A percentile compares a stretch with the other conserved stretches of the same genome.
phyloP scores from a whole-genome alignment of 2,797 vertebrate species.

The Thaleichthys pacificus region DNA sequence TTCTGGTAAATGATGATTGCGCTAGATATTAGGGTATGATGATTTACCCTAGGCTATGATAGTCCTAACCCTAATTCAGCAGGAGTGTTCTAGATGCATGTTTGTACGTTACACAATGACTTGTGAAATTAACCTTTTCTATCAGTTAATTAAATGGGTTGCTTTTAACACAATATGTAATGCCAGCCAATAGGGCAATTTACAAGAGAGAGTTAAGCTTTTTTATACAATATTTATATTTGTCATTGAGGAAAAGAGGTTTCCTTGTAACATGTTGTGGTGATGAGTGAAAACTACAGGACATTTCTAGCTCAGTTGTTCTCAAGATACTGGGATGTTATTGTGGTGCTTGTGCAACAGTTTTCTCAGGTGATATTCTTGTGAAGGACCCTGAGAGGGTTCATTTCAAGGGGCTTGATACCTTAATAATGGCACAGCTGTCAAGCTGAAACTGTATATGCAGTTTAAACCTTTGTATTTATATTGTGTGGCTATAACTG shows the following conservation, averaged over 20 bases:
- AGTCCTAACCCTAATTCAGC: too few relatives aligned
- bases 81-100: too few relatives aligned
- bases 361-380: neutral
- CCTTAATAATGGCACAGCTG: neutral
- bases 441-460: neutral
- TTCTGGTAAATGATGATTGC: neutral
- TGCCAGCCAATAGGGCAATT: neutral
- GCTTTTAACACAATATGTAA: neutral
- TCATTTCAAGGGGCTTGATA: too few relatives aligned
- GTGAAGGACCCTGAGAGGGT: neutral
- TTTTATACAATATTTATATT: neutral
- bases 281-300: neutral
- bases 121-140: too few relatives aligned
- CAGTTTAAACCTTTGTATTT: neutral
- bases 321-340: slow-evolving; percentile 12
- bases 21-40: neutral
- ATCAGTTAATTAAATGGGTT: too few relatives aligned
- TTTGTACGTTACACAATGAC: too few relatives aligned
- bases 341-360: slow-evolving; percentile 63
- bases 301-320: neutral
- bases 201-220: neutral
- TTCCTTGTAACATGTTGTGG: neutral
- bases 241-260: neutral
- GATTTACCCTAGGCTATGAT: too few relatives aligned
- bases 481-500: slow-evolving; percentile 14